Evolutionary conservation across 2,113 vertebrate species (phyloP).

Genomic region (Lonchura striata): DNA sequence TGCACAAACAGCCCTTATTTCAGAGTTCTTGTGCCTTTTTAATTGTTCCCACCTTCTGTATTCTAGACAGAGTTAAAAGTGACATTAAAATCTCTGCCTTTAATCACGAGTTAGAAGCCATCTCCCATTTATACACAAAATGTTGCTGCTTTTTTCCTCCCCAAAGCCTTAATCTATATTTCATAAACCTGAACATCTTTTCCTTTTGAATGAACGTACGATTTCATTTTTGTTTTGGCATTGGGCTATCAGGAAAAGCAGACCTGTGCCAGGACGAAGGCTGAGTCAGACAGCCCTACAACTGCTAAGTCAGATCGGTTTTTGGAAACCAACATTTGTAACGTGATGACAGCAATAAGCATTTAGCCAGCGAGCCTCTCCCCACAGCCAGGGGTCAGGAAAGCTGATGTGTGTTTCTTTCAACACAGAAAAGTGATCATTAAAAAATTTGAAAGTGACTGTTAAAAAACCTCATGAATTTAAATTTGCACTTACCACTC

Average conservation of each 20-base stretch:
- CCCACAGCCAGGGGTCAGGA: not conserved
- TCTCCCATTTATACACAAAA: constrained; percentile 58
- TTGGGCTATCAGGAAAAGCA: not conserved
- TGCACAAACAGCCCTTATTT: constrained; percentile 73
- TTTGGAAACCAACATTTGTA: not conserved
- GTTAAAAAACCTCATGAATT: not conserved
- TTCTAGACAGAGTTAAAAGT: constrained; percentile 71
- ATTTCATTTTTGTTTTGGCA: constrained; percentile 39
- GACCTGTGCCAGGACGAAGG: constrained; percentile 52
- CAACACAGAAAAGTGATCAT: not conserved
- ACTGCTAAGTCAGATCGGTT: not conserved
- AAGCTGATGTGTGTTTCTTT: not conserved
- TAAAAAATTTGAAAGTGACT: not conserved
- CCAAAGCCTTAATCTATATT: constrained; percentile 70
- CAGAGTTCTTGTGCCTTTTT: constrained; percentile 74
- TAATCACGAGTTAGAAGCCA: constrained; percentile 63
- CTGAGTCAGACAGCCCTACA: constrained; percentile 26
- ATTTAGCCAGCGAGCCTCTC: not conserved
- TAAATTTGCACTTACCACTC: not conserved
- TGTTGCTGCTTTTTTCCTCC: constrained; percentile 38
- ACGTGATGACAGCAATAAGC: not conserved
- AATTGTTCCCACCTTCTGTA: constrained; percentile 73
- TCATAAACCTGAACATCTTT: constrained; percentile 33
- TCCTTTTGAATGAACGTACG: not conserved
- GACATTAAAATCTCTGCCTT: constrained; percentile 71